Percentiles rank a stretch among this genome's conserved stretches.
Evolutionary conservation across 2,797 vertebrate species (phyloP).

Genomic region (Pristis pectinata): DNA sequence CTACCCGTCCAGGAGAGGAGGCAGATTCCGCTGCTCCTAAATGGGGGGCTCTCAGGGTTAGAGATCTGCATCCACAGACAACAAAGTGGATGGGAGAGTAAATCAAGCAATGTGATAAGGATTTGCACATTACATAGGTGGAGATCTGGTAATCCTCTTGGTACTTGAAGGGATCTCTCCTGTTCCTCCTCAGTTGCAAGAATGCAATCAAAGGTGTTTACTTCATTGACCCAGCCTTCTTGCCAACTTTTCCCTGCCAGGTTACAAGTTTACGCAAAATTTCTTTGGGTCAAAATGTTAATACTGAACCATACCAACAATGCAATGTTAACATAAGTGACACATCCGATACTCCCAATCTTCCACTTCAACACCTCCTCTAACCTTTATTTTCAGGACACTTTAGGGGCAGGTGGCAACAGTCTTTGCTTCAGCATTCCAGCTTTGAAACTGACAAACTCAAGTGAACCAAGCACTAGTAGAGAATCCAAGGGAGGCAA

Average conservation of each 20-base stretch:
- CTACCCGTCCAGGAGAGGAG: neutral
- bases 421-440: slow-evolving; percentile 29
- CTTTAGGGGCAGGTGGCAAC: neutral
- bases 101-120: neutral
- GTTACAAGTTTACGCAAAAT: neutral
- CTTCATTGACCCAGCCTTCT: neutral
- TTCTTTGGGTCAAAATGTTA: neutral
- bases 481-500: slow-evolving; percentile 26
- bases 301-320: neutral
- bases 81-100: neutral
- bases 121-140: no score
- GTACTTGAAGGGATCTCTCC: neutral
- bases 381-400: slow-evolving; percentile 15
- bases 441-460: slow-evolving; percentile 31
- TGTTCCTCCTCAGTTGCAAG: neutral
- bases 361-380: neutral
- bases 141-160: neutral
- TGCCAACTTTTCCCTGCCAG: no score
- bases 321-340: neutral
- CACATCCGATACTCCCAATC: neutral
- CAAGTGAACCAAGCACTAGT: neutral
- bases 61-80: neutral
- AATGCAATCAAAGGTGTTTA: neutral
- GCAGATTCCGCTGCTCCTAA: neutral
- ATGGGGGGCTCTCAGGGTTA: no score